Base-by-base conservation (phyloP, 2,797 vertebrate species). In the Ammospiza maritima region DNA sequence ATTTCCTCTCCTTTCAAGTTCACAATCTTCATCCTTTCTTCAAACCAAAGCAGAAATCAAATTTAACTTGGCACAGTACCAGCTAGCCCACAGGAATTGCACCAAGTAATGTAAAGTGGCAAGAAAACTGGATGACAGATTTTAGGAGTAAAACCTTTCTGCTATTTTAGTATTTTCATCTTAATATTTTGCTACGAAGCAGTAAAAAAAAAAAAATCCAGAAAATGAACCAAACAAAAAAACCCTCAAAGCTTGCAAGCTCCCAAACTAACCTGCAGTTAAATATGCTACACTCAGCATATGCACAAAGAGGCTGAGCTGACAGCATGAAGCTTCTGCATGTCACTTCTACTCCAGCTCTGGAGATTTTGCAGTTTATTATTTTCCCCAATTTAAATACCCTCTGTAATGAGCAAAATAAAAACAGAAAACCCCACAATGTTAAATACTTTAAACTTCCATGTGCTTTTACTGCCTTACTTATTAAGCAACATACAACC, bases 221-320 rank as follows among this genome's bases (percentile, higher is more conserved):
- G 45, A 78, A 81, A 66, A 45, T 3, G 15, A 76, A 19, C 2
- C 0, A 65, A 77, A 71, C 10, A 10, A n/a, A 69, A 70, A 58
- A 32, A 3, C 6, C 6, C 45, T 80, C 45, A 80, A 93, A 93
- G 50, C 67, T 61, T 64, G 44, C 57, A 89, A 80, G 76, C 56
- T 94, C 51, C 57, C 42, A 69, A 85, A 78, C 62, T 96, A 97
- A 94, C 94, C 93, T 80, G 54, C 38, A 71, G 36, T 83, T 94
- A 96, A 94, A 88, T 77, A 93, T 62, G 75, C 81, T 69, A 88
- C 72, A 48, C 38, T 92, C 81, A 92, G 92, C 94, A 95, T 90
- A 96, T 80, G 88, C 18, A 92, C 5, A 3, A 89, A 85, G 86
- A 95, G 71, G 74, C 95, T 94, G 93, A 96, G 75, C 61, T 92